Conservation (phyloP, 2,113 vertebrate species). For the Amblyornis subalaris region DNA sequence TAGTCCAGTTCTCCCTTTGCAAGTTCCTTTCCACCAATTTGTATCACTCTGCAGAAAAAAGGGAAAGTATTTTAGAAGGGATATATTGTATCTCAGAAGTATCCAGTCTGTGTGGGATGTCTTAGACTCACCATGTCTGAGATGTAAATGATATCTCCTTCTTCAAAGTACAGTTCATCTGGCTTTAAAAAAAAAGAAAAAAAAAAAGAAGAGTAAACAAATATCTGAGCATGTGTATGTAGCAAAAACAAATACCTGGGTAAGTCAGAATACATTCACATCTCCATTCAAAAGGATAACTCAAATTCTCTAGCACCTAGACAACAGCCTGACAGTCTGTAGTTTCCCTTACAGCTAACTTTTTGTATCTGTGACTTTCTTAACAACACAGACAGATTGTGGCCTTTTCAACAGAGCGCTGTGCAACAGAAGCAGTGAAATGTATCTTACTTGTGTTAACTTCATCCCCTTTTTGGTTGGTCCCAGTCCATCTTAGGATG, state of each 20-base stretch:
- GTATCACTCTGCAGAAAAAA: slow-evolving; percentile 84
- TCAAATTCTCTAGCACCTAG: not conserved
- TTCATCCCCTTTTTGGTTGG: not conserved
- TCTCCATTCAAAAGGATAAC: not conserved
- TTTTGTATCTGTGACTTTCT: not conserved
- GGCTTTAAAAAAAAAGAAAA: slow-evolving; percentile 75
- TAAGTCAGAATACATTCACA: not conserved
- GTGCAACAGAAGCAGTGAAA: not conserved
- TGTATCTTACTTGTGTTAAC: not conserved
- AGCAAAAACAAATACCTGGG: not conserved
- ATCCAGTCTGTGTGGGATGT: not conserved
- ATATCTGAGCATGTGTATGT: not conserved
- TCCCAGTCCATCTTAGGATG: not conserved
- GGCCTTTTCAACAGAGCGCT: not conserved
- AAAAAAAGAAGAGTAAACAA: not conserved
- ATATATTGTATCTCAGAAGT: not conserved
- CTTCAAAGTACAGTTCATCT: slow-evolving; percentile 97
- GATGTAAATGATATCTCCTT: slow-evolving; percentile 97
- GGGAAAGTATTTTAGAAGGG: not conserved
- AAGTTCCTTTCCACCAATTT: slow-evolving; percentile 99
- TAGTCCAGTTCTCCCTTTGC: slow-evolving; percentile 90
- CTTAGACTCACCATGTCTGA: slow-evolving; percentile 87
- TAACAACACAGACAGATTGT: not conserved
- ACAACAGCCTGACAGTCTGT: not conserved
- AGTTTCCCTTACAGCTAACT: not conserved